A percentile compares a stretch with the other conserved stretches of the same genome.
Evolutionary conservation across 2,888 invertebrate genomes (phyloP).

Genomic region (Steromphala cineraria): DNA sequence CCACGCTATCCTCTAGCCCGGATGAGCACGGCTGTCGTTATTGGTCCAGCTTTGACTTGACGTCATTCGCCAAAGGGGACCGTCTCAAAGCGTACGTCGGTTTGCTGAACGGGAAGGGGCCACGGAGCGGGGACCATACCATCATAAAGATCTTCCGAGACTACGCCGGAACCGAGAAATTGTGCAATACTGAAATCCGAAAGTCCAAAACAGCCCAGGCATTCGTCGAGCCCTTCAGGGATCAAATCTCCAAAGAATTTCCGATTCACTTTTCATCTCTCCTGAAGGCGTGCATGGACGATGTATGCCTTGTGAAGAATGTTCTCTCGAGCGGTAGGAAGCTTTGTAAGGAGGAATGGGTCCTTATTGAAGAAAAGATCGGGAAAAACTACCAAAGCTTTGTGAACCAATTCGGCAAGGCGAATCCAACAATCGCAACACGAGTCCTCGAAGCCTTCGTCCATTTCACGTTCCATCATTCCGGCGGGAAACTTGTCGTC

Average conservation of each 20-base stretch:
- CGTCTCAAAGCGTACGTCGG: constrained; percentile 30
- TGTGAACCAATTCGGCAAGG: background rate
- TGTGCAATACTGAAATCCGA: constrained; percentile 24
- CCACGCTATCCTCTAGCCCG: constrained; percentile 27
- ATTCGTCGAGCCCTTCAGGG: constrained; percentile 16
- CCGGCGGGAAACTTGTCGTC: constrained; percentile 27
- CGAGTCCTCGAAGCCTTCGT: constrained; percentile 22
- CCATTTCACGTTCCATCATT: constrained; percentile 29
- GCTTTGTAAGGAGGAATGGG: constrained; percentile 21
- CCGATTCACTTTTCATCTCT: constrained; percentile 9
- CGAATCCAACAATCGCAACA: background rate
- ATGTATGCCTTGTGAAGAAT: constrained; percentile 6
- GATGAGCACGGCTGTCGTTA: constrained; percentile 26
- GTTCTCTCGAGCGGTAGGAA: background rate
- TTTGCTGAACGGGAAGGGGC: constrained; percentile 30
- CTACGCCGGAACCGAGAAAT: background rate
- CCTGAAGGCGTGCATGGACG: constrained; percentile 25
- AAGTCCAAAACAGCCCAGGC: constrained; percentile 25
- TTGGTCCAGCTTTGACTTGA: constrained; percentile 32
- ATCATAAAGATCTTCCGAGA: constrained; percentile 29
- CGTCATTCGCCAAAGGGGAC: constrained; percentile 23
- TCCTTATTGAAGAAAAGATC: constrained; percentile 24
- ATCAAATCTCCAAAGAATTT: background rate
- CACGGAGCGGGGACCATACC: constrained; percentile 23
- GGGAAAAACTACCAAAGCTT: constrained; percentile 13